Evolutionary conservation across 1,140 invertebrate genomes (phyloP), one percentile per base, ranked within the genome.

Genomic region (Sycobia sp.): DNA sequence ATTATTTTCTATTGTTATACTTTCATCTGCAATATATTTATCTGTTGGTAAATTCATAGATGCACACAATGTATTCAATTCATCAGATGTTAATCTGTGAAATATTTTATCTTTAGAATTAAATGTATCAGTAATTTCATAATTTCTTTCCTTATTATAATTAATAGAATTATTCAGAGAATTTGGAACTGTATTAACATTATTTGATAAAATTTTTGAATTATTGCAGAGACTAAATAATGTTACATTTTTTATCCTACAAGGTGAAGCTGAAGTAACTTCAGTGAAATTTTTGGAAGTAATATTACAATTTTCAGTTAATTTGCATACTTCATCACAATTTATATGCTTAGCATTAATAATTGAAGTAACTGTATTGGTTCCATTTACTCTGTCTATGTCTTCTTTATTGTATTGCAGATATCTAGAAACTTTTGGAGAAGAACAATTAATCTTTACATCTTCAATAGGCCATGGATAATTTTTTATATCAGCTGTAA

Each of bases 1-100:
- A 16, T 53, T 53, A 5, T 23, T 3, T 13, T 25, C 8, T n/a
- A n/a, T n/a, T 47, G 10, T 46, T 23, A 39, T 14, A 36, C 4
- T 57, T 36, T 58, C 32, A 18, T 53, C 34, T 18, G n/a, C 36
- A 5, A 14, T 13, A 29, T 27, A 53, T 34, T 57, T 64, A 22
- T 51, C 39, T 44, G 55, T 43, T 20, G 62, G 62, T 39, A 65
- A 54, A 58, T 65, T 65, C 55, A 65, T 53, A 27, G 62, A 58
- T 18, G 62, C 62, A 59, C 62, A 65, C 39, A 65, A 46, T 41
- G n/a, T 65, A 46, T 65, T 49, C 10, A 65, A 53, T 59, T 65
- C 62, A 54, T 65, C 62, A 13, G 62, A 53, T 27, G 62, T 65
- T 22, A 65, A 53, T 39, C 62, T 43, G 11, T 54, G 55, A 34